Evolutionary conservation across 2,113 vertebrate species (phyloP), one percentile per base, ranked within the genome.

Genomic region (Loxodonta africana): DNA sequence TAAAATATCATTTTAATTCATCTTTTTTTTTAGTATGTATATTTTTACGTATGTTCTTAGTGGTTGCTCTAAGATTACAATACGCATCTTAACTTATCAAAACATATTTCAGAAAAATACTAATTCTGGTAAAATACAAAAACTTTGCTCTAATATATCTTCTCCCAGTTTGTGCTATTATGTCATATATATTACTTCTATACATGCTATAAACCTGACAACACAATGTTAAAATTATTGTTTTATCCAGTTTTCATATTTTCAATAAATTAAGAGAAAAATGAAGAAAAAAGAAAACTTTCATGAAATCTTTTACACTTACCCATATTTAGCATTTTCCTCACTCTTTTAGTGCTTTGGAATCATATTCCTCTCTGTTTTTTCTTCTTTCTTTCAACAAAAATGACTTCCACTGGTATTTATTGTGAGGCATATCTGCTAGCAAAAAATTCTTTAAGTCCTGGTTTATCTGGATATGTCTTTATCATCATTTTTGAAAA

Each of bases 401-500:
- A 14, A 76, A 37, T 14, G 48, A 85, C 6, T 77, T 82, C 28
- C 33, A 84, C 86, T 37, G 41, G 14, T 92, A 83, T 76, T 94
- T 76, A 57, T 60, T 85, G 7, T 74, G 81, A 85, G 17, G 33
- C 11, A 73, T 71, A 18, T 62, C 57, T 92, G 71, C 48, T 37
- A 85, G 53, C 33, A 94, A 92, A 25, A 53, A 26, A 48, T 80
- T 88, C 1, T 74, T 94, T 84, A 33, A 82, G 41, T 92, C 17
- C 89, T 92, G 80, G n/a, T 83, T 95, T 89, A 92, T 77, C 41
- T 94, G 62, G 53, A 86, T 90, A 82, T 94, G 9, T 69, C 33
- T 92, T 95, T 57, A 85, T 5, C 41, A 88, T 92, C 17, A 18
- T 30, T 82, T 92, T 46, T 37, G 48, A 94, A 94, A 30, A 41